These are phyloP conservation scores for chimpanzee (Pan troglodytes) DNA, from an alignment of 2,113 vertebrate species.

Conservation along the genomic window NHGRI_mPanTro3-v2.1_pri NC_086015.1:130527501-130528000, in stretches of 20 bases:
- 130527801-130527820: not conserved
- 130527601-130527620: not conserved
- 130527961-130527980: not conserved
- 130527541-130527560: not conserved
- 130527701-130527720: not conserved
- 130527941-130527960: not conserved
- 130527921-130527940: not conserved
- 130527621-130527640: not conserved
- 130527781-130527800: not conserved
- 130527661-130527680: not conserved
- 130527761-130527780: no score
- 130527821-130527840: not conserved
- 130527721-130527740: not conserved
- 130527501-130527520: not conserved
- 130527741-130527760: not conserved
- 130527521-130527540: rapidly evolving
- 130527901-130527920: not conserved
- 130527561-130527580: not conserved
- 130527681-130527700: not conserved
- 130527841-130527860: not conserved
- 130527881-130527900: not conserved
- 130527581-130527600: not conserved
- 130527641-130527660: not conserved
- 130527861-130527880: not conserved
- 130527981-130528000: not conserved